Evolutionary conservation across 2,888 invertebrate genomes (phyloP), one percentile per base, ranked within the genome.

Genomic region (Junonia oenone): DNA sequence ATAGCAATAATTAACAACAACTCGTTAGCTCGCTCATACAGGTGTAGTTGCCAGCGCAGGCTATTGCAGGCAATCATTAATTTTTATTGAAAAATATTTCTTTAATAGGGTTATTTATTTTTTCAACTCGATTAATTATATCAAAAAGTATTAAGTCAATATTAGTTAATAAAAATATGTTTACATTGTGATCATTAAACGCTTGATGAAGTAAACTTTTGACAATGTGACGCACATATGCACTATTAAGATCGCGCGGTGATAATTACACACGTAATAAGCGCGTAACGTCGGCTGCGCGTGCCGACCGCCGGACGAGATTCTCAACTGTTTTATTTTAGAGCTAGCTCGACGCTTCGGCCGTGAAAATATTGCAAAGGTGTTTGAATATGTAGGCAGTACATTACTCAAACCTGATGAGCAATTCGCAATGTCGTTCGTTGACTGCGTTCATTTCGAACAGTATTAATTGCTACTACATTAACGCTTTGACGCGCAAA

Each of bases 321-420:
- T 75, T 75, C 76, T 75, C 76, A 74, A 89, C 88, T 88, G 88
- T 85, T 84, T 88, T 87, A 88, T 87, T 88, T 89, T 86, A 76
- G 84, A 75, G 69, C 76, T 81, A 79, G 78, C 82, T 76, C 70
- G 66, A 71, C 67, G 65, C 75, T 72, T 67, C 79, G 87, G 71
- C 88, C 86, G 71, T 87, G 88, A 87, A 86, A 78, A 81, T 71
- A 71, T 73, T 81, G 82, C 82, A 78, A 73, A 82, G 77, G 76
- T 78, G 64, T 67, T 64, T 51, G 56, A 17, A 55, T 62, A 72
- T 59, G 67, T 68, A 70, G 73, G 67, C 69, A 64, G 63, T 54
- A 56, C 62, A 58, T 72, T 74, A 73, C 72, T 72, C 73, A 65
- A 72, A 71, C 68, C 66, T 67, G 69, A 76, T 72, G 81, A 77